Percentiles rank a stretch among this genome's conserved stretches.
These are phyloP conservation scores for Anabacerthia variegaticeps DNA, from an alignment of 2,797 vertebrate species.

Conservation along the genomic window DNA sequence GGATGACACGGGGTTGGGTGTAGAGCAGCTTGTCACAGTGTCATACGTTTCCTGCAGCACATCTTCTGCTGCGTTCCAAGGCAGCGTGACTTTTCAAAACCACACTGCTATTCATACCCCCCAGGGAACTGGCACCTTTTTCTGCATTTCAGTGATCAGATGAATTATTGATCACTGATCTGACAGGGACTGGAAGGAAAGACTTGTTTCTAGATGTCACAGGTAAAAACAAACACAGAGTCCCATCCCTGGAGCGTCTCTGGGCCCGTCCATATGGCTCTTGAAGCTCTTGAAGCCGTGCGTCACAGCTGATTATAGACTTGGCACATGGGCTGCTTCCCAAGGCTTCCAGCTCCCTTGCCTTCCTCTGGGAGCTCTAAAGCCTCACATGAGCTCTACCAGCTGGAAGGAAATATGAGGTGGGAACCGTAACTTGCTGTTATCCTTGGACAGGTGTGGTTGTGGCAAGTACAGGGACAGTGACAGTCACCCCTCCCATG, in stretches of 20 bases:
- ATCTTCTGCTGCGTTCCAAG: neutral
- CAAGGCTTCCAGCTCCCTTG: neutral
- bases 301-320: neutral
- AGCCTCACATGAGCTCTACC: neutral
- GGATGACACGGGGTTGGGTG: neutral
- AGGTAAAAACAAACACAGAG: neutral
- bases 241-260: accelerated
- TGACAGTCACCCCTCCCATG: accelerated
- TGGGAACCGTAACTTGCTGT: neutral
- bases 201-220: neutral
- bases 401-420: neutral
- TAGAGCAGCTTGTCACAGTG: neutral
- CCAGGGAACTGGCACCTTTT: neutral
- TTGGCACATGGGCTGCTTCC: neutral
- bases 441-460: neutral
- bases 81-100: neutral
- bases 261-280: neutral
- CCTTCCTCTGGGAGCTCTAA: neutral
- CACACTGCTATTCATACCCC: neutral
- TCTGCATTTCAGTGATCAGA: neutral
- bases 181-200: neutral
- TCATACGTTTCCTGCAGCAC: neutral
- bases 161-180: conserved; percentile 3
- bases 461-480: accelerated
- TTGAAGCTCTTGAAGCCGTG: neutral